Percentiles rank a stretch among this genome's conserved stretches.
These are phyloP conservation scores for Limnephilus marmoratus DNA, from an alignment of 2,888 invertebrate genomes.

Conservation along the genomic window DNA sequence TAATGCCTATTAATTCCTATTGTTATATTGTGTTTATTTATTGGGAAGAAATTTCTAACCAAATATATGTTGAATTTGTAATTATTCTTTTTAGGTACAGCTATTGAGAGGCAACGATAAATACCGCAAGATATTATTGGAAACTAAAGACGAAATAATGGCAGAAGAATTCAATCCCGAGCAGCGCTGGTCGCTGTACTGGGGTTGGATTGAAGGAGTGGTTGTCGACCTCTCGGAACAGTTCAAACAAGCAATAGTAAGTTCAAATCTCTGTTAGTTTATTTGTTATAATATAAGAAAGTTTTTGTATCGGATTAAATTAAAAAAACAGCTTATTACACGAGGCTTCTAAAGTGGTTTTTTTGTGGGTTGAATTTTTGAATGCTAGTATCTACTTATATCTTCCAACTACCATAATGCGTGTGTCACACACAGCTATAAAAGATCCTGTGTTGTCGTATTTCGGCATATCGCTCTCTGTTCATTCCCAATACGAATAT, in stretches of 20 bases:
- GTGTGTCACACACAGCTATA: too few species aligned
- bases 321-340: too few species aligned
- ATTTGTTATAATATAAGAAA: too few species aligned
- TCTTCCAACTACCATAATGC: too few species aligned
- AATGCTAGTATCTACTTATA: too few species aligned
- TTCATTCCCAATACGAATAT: too few species aligned
- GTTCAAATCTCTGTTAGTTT: not conserved
- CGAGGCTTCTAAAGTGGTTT: too few species aligned
- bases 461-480: too few species aligned
- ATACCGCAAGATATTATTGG: not conserved
- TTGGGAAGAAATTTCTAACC: not conserved
- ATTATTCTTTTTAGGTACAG: not conserved
- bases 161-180: slow-evolving; percentile 48
- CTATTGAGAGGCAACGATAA: not conserved
- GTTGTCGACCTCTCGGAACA: not conserved
- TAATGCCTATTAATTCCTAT: too few species aligned
- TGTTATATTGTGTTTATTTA: not conserved
- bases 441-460: too few species aligned
- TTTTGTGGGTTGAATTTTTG: too few species aligned
- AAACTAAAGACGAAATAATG: not conserved
- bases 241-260: not conserved
- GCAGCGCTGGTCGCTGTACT: slow-evolving; percentile 73
- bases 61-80: not conserved
- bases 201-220: slow-evolving; percentile 56
- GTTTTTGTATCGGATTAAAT: too few species aligned